Percentiles rank a stretch among this genome's conserved stretches.
These are phyloP conservation scores for Pelochelys cantorii DNA, from an alignment of 2,797 vertebrate genomes.

Conservation along the genomic window DNA sequence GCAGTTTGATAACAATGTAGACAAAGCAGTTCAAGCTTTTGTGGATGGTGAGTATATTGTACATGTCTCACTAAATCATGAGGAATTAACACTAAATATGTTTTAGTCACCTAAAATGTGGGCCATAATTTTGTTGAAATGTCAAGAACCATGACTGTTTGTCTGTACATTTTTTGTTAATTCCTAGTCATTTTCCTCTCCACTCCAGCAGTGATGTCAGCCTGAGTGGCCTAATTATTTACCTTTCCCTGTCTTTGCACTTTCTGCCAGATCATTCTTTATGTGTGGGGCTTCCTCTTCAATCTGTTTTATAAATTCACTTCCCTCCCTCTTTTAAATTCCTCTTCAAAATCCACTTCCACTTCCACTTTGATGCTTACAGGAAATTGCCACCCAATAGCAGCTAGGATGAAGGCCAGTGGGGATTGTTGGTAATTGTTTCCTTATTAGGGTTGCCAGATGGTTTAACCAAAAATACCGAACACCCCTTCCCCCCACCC, in stretches of 20 bases:
- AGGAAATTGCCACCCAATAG: background rate
- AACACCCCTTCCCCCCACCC: no score
- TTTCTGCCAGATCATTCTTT: background rate
- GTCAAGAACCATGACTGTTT: background rate
- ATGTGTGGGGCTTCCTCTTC: background rate
- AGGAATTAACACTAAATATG: background rate
- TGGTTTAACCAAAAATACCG: no score
- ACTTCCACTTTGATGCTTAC: background rate
- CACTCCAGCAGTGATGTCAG: background rate
- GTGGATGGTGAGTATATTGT: slow-evolving; percentile 80
- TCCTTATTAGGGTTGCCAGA: background rate
- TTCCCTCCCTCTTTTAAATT: background rate
- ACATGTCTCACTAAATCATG: background rate
- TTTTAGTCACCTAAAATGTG: background rate
- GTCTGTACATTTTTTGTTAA: background rate
- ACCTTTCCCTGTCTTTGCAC: background rate
- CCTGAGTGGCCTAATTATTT: background rate
- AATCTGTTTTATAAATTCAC: background rate
- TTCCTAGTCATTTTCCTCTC: background rate
- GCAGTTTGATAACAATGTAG: slow-evolving; percentile 85
- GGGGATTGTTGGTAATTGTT: background rate
- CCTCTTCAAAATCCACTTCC: background rate
- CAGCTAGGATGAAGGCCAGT: background rate
- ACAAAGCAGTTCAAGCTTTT: slow-evolving; percentile 85
- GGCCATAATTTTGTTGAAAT: slow-evolving; percentile 21